Conservation (phyloP, 2,888 invertebrate species). For the Galerucella pusilla region DNA sequence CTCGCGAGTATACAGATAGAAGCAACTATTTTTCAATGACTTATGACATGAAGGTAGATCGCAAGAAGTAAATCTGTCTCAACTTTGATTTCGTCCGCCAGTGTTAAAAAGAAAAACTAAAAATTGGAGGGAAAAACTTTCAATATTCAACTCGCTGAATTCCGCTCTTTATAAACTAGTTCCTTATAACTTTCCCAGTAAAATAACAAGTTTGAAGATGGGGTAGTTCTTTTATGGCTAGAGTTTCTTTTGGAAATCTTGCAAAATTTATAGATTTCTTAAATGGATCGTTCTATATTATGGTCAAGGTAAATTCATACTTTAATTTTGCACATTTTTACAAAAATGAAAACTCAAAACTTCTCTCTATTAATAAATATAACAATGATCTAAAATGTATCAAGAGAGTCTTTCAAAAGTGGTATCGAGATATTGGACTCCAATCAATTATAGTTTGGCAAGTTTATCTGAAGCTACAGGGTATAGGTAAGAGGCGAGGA, state of each 20-base stretch:
- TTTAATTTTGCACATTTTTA: too few relatives aligned
- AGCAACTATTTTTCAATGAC: too few relatives aligned
- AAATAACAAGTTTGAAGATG: conserved; percentile 29
- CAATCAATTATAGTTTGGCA: too few relatives aligned
- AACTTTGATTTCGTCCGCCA: conserved; percentile 67
- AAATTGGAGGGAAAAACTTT: conserved; percentile 19
- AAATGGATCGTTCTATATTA: not conserved
- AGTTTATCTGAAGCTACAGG: too few relatives aligned
- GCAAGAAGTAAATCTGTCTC: conserved; percentile 65
- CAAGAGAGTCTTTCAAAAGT: too few relatives aligned
- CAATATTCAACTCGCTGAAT: not conserved
- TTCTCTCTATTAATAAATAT: too few relatives aligned
- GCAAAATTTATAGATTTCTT: not conserved
- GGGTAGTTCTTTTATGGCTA: conserved; percentile 10
- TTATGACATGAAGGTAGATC: not conserved
- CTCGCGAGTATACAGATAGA: too few relatives aligned
- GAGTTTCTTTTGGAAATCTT: not conserved
- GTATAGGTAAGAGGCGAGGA: too few relatives aligned
- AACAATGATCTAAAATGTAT: too few relatives aligned
- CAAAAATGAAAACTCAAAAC: too few relatives aligned
- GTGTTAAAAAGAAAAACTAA: conserved; percentile 52
- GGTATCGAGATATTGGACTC: too few relatives aligned
- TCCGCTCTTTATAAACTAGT: conserved; percentile 9
- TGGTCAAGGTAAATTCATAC: too few relatives aligned
- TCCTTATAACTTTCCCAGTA: conserved; percentile 18